Evolutionary conservation across 2,797 vertebrate species (phyloP).

Genomic region (Moxostoma hubbsi): DNA sequence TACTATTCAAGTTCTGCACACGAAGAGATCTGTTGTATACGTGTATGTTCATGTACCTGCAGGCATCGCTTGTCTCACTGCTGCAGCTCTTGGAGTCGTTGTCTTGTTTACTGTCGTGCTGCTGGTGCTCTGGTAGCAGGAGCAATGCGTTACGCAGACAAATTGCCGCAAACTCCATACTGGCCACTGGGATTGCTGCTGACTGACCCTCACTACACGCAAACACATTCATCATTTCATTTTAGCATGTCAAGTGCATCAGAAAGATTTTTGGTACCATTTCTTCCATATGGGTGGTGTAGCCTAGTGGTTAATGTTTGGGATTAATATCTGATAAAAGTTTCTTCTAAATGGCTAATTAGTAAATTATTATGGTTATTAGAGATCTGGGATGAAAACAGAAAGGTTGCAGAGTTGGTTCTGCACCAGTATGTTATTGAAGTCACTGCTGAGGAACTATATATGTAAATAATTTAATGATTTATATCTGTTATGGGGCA

Average conservation of each 20-base stretch:
- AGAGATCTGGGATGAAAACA: no score
- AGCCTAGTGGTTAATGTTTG: no score
- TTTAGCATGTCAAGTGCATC: background rate
- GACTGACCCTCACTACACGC: constrained; percentile 90
- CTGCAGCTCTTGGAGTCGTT: constrained; percentile 86
- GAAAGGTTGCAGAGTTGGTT: no score
- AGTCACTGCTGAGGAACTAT: no score
- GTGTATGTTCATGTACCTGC: constrained; percentile 80
- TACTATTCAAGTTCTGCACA: no score
- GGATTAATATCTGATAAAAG: no score
- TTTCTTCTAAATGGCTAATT: no score
- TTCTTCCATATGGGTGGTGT: background rate
- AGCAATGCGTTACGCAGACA: constrained; percentile 94
- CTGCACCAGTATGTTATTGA: no score
- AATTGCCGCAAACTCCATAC: constrained; percentile 98
- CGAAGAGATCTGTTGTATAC: background rate
- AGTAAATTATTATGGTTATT: no score
- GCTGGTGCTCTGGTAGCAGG: constrained; percentile 92
- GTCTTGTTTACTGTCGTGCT: constrained; percentile 88
- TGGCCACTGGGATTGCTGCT: constrained; percentile 96
- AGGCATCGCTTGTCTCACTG: constrained; percentile 89
- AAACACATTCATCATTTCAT: background rate
- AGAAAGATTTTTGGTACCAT: background rate
- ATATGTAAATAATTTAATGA: no score
- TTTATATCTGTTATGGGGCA: background rate